A percentile compares a stretch with the other conserved stretches of the same genome.
phyloP scores from a whole-genome alignment of 2,797 vertebrate species.

The Botia kubotai region DNA sequence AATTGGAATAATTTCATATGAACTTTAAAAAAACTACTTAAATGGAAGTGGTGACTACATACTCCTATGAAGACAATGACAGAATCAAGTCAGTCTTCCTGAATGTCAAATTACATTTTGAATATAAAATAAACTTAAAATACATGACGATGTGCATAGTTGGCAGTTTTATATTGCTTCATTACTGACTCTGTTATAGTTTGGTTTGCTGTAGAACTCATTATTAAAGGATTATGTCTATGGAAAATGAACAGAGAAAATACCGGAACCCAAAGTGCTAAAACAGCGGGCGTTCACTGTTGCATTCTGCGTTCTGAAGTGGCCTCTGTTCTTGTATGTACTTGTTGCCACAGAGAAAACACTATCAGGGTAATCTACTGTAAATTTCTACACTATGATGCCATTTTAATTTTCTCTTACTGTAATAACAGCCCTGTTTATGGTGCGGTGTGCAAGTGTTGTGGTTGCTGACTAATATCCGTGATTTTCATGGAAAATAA shows the following conservation, averaged over 20 bases:
- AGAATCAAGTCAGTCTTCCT: not conserved
- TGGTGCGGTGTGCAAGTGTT: conserved; percentile 53
- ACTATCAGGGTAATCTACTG: conserved; percentile 56
- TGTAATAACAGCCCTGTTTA: conserved; percentile 41
- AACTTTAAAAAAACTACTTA: too few species aligned
- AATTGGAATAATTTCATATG: not conserved
- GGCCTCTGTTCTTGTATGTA: conserved; percentile 18
- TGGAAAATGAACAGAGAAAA: not conserved
- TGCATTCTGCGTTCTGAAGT: conserved; percentile 5
- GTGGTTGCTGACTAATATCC: conserved; percentile 29
- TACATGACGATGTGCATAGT: not conserved
- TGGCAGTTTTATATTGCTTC: not conserved
- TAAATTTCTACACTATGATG: conserved; percentile 55
- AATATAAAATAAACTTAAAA: not conserved
- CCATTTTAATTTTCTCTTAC: conserved; percentile 33
- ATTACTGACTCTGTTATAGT: not conserved
- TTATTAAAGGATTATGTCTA: not conserved
- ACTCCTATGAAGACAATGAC: not conserved
- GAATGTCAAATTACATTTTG: not conserved
- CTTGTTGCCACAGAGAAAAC: conserved; percentile 28
- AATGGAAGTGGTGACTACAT: too few species aligned
- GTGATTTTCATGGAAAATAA: conserved; percentile 65
- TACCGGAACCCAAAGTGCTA: not conserved
- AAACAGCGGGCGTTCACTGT: not conserved
- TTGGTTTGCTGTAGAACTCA: not conserved